Evolutionary conservation across 2,888 invertebrate species (phyloP).

Genomic region (Perizoma flavofasciatum): DNA sequence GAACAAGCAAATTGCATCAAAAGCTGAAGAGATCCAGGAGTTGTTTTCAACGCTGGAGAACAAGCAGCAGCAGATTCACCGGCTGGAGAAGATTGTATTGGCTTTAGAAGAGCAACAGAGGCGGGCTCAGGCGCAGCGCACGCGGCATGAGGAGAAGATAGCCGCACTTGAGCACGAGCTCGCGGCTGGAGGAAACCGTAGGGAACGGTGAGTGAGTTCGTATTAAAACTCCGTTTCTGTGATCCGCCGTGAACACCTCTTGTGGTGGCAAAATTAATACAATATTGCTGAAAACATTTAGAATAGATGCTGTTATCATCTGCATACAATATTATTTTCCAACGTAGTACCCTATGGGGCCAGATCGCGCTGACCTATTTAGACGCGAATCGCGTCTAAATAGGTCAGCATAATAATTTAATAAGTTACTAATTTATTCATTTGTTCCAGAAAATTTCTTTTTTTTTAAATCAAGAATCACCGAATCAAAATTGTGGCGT

Average conservation of each 20-base stretch:
- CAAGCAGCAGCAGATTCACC: conserved; percentile 82
- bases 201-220: conserved; percentile 63
- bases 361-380: too few species aligned
- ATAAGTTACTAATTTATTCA: conserved; percentile 1
- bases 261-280: too few species aligned
- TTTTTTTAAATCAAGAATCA: conserved; percentile 59
- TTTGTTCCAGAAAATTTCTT: conserved; percentile 71
- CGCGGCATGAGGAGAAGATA: conserved; percentile 83
- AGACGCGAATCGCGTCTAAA: too few species aligned
- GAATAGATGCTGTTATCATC: too few species aligned
- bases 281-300: too few species aligned
- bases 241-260: too few species aligned
- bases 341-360: too few species aligned
- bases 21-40: conserved; percentile 80
- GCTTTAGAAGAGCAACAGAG: conserved; percentile 83
- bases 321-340: too few species aligned
- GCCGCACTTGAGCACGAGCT: conserved; percentile 82
- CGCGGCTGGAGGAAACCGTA: conserved; percentile 65
- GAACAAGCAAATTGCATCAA: conserved; percentile 77
- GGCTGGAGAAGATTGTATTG: conserved; percentile 81
- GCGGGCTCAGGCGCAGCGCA: conserved; percentile 83
- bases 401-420: too few species aligned
- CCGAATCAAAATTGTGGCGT: conserved; percentile 31
- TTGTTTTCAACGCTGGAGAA: conserved; percentile 77
- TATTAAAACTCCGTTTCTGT: background rate